A percentile compares a stretch with the other conserved stretches of the same genome.
phyloP scores from a whole-genome alignment of 2,888 invertebrate genomes.

The Scelioninae gen. 2 region DNA sequence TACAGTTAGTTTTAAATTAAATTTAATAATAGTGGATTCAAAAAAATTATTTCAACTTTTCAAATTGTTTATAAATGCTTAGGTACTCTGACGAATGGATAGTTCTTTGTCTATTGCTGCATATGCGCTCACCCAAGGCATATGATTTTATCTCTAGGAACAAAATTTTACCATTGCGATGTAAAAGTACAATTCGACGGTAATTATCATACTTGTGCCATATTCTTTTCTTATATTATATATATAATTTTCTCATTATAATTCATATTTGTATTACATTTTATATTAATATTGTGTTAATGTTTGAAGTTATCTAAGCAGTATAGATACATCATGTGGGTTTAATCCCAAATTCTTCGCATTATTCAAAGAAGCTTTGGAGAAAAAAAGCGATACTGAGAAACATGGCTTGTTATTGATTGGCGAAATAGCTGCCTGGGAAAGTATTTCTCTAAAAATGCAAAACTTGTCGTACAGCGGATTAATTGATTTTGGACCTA shows the following conservation, averaged over 20 bases:
- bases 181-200: slow-evolving; percentile 24
- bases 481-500: slow-evolving; percentile 26
- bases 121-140: slow-evolving; percentile 33
- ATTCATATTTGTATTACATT: background rate
- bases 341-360: slow-evolving; percentile 25
- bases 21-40: slow-evolving; percentile 1
- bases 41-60: background rate
- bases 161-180: slow-evolving; percentile 26
- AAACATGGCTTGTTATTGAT: slow-evolving; percentile 28
- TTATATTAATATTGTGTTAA: slow-evolving; percentile 1
- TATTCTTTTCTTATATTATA: too few species aligned
- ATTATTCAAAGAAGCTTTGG: slow-evolving; percentile 24
- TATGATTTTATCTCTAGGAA: slow-evolving; percentile 28
- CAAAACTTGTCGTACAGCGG: slow-evolving; percentile 25
- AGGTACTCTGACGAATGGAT: slow-evolving; percentile 43
- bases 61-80: background rate
- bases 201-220: slow-evolving; percentile 9
- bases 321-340: slow-evolving; percentile 22
- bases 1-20: slow-evolving; percentile 1
- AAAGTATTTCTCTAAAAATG: slow-evolving; percentile 8
- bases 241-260: too few species aligned
- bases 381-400: slow-evolving; percentile 11
- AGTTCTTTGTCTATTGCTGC: slow-evolving; percentile 24
- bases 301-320: slow-evolving; percentile 8
- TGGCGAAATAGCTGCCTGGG: slow-evolving; percentile 24